Evolutionary conservation across 1,140 invertebrate species (phyloP), one percentile per base, ranked within the genome.

Genomic region (Heliconius hermathena): DNA sequence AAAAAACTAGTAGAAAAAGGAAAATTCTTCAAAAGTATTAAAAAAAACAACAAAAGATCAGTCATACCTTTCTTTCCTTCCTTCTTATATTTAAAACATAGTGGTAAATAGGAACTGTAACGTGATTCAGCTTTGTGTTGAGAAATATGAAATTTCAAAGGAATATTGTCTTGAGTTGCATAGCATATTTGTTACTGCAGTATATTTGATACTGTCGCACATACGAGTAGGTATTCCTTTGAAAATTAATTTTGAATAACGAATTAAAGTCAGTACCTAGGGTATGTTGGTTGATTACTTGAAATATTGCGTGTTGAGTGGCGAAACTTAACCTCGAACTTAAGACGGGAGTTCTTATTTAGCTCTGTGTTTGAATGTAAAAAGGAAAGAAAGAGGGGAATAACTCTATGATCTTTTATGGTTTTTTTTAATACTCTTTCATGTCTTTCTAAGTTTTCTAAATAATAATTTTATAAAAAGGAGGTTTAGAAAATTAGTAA

Each of bases 121-220:
- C 36, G 33, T 20, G 13, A 38, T 72, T 22, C 33, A 72, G 9
- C 60, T 26, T 18, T 29, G 26, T 13, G n/a, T 22, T 66, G 60
- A 29, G 60, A 66, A 29, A 66, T 66, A 29, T 66, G 60, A 66
- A 26, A 29, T 29, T 66, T 66, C 60, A 66, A 66, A 66, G 60
- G 26, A 66, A 66, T 29, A 66, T 66, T 66, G 60, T 29, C 26
- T 66, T 66, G 3, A 16, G 26, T 60, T 66, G 60, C 3, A 29
- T 8, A 29, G 26, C 60, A 66, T 66, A 66, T 66, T 29, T 66
- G 60, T 29, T 29, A 4, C 60, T 66, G 60, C 11, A 29, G 26
- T 66, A 29, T 66, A 29, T 66, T 29, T 29, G 8, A 66, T 8
- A 66, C 26, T 16, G 57, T 60, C 2, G 20, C 60, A 9, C 22